A percentile compares a stretch with the other conserved stretches of the same genome.
These are phyloP conservation scores for Drosophila lacertosa DNA, from an alignment of 1,140 invertebrate genomes.

Conservation along the genomic window DNA sequence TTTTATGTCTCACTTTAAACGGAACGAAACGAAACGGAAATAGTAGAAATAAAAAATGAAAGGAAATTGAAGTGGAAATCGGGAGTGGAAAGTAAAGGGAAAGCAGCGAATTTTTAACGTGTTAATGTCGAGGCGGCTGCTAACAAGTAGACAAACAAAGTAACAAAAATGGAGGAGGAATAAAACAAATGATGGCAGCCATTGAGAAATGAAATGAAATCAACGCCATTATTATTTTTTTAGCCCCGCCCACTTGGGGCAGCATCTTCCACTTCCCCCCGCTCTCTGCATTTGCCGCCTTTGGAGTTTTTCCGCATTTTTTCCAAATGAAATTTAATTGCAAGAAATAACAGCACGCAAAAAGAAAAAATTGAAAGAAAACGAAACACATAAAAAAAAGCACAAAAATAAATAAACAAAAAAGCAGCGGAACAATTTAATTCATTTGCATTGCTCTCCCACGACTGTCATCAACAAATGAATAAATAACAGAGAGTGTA, in stretches of 20 bases:
- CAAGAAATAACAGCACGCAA: slow-evolving; percentile 60
- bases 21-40: slow-evolving; percentile 45
- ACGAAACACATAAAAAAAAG: slow-evolving; percentile 2
- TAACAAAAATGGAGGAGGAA: slow-evolving; percentile 6
- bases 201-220: slow-evolving; percentile 71
- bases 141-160: slow-evolving; percentile 77
- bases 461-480: slow-evolving; percentile 40
- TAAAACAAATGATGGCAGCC: slow-evolving; percentile 38
- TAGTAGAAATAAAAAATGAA: slow-evolving; percentile 28
- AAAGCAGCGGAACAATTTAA: slow-evolving; percentile 31
- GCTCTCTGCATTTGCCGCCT: slow-evolving; percentile 34
- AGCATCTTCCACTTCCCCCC: slow-evolving; percentile 11
- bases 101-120: slow-evolving; percentile 63
- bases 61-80: slow-evolving; percentile 5
- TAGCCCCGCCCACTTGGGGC: slow-evolving; percentile 17
- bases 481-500: slow-evolving; percentile 40
- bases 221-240: slow-evolving; percentile 79
- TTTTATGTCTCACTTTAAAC: slow-evolving; percentile 65
- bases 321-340: slow-evolving; percentile 75
- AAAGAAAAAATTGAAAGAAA: slow-evolving; percentile 3
- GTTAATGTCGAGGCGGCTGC: slow-evolving; percentile 70
- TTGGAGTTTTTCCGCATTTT: slow-evolving; percentile 42
- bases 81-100: not conserved
- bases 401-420: too few species aligned
- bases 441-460: slow-evolving; percentile 65